A percentile compares a stretch with the other conserved stretches of the same genome.
Evolutionary conservation across 2,888 invertebrate genomes (phyloP).

Genomic region (Nemurella pictetii): DNA sequence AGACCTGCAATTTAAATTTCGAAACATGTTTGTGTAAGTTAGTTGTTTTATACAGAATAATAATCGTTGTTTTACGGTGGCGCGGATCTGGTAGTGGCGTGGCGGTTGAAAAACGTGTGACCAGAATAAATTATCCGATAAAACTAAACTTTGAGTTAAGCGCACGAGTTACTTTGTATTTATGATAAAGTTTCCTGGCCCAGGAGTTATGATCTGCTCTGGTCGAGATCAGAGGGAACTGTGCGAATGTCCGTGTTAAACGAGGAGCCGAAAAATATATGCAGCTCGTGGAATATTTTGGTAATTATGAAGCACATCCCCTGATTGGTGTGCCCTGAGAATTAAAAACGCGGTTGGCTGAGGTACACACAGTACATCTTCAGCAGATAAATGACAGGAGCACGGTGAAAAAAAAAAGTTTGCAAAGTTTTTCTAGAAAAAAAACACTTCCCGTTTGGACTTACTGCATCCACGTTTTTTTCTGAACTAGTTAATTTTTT

Average conservation of each 20-base stretch:
- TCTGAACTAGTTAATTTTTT: background rate
- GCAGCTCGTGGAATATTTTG: background rate
- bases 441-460: background rate
- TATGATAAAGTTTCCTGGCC: background rate
- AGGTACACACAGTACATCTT: background rate
- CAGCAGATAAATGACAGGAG: background rate
- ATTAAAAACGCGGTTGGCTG: background rate
- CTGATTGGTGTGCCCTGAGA: background rate
- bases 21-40: constrained; percentile 19
- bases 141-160: background rate
- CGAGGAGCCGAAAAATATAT: background rate
- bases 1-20: constrained; percentile 26
- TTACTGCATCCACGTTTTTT: background rate
- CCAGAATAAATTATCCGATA: constrained; percentile 15
- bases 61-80: background rate
- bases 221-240: background rate
- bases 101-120: background rate
- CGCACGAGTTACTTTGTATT: background rate
- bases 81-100: constrained; percentile 1
- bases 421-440: background rate
- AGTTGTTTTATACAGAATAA: constrained; percentile 5
- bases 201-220: background rate
- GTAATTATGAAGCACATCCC: background rate
- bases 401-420: background rate
- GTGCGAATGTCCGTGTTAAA: background rate